phyloP scores from a whole-genome alignment of 2,797 vertebrate species.

The Leptatherina wallacei region DNA sequence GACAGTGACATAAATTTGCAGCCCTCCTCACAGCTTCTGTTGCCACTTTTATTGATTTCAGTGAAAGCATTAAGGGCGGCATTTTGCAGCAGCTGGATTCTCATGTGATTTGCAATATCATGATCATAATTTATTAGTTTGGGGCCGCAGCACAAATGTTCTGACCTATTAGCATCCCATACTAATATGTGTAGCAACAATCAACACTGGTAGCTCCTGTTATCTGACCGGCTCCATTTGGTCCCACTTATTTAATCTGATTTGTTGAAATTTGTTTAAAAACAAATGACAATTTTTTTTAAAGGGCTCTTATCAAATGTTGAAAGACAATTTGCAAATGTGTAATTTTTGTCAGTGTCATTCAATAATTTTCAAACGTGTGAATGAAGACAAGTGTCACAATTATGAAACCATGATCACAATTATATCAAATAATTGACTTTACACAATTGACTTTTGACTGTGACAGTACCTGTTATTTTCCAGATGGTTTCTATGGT shows the following conservation, averaged over 20 bases:
- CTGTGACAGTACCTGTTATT: neutral
- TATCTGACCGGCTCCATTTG: no score
- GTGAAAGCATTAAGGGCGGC: neutral
- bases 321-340: no score
- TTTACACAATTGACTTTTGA: neutral
- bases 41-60: neutral
- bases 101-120: neutral
- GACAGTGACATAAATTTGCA: neutral
- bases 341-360: no score
- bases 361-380: no score
- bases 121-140: neutral
- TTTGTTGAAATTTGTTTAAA: no score
- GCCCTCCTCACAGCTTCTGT: neutral
- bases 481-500: neutral
- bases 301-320: no score
- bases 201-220: no score
- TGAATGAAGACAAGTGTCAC: no score
- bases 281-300: no score
- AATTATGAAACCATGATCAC: no score
- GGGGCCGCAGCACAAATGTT: neutral
- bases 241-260: no score
- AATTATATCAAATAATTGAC: neutral
- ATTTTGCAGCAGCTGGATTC: neutral
- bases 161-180: neutral
- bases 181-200: neutral